Evolutionary conservation across 2,888 invertebrate genomes (phyloP), one percentile per base, ranked within the genome.

Genomic region (Dendrolimus pini): DNA sequence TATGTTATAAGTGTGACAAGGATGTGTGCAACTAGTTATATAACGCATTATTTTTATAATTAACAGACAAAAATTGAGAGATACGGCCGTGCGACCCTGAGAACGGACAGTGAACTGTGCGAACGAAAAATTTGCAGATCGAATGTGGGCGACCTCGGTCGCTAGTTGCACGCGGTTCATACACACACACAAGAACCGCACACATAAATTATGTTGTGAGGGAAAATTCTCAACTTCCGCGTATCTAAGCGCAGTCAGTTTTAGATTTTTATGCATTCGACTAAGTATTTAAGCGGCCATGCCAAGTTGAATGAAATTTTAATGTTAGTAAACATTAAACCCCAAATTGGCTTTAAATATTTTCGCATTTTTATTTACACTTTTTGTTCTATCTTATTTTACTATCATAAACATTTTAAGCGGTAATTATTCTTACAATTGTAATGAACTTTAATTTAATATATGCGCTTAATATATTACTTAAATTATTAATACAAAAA

Each of bases 41-140:
- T 89, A 90, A 90, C 89, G 85, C 89, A 89, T 90, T 90, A 89
- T 90, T 90, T 89, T 90, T 89, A 89, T 89, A 90, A 90, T 90
- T 90, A 90, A 89, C 90, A 89, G 84, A 83, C 90, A 89, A 89
- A 89, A 90, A 83, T 89, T 86, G 83, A 88, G 86, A 86, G 88
- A 89, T 89, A 89, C 88, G 82, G 74, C 84, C 72, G 77, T 74
- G 81, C 82, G 90, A 74, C 90, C 90, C 82, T 90, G 90, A 85
- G 74, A 66, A 74, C 82, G 89, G 89, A 62, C 87, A 86, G 75
- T 83, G 89, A 88, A 86, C 89, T 83, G 81, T 74, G 74, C 75
- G 76, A 81, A 81, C 88, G 78, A 89, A 77, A 89, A 88, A 90
- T 90, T 89, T 89, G 89, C 89, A 89, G 88, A 88, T 85, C 89